Base-by-base conservation (phyloP, 2,113 vertebrate genomes). In the Paradisaea rubra region DNA sequence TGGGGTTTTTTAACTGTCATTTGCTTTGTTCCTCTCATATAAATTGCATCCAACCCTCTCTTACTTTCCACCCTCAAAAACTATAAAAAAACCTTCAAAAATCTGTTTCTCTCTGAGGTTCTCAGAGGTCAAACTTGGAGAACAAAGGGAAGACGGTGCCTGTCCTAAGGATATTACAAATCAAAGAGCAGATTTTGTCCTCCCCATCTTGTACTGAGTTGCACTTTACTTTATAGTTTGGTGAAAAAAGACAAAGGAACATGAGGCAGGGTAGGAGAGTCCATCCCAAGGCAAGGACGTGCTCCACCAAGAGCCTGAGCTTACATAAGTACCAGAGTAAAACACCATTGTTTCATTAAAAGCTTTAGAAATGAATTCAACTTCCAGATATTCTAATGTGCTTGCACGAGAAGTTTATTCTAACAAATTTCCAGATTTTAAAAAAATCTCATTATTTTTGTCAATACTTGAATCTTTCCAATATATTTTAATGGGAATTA, bases 261-360 rank as follows among this genome's bases (percentile, higher is more conserved):
- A 17, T 0, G 33, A 89, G 61, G 13, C 56, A 25, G 0, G 3
- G n/a, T 3, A 72, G 17, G 27, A 41, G 47, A 63, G 20, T 5
- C 27, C 35, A 30, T 42, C 82, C 76, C 74, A 50, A 65, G 63
- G 42, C 57, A 59, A 50, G 33, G 72, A 39, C 0, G 2, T 3
- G 6, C 39, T 15, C 6, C 56, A 35, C 14, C 28, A 23, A 28
- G 7, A 71, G 50, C 37, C 70, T 49, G 16, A 4, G 14, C 37
- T 76, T n/a, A 10, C 4, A 2, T 8, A 71, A 66, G 3, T 4
- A 45, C 28, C 65, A 23, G 53, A 70, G 13, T 18, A 68, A 59
- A 66, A n/a, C 12, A 24, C 5, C 1, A 12, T 30, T 52, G 13
- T 28, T 59, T 53, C 60, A 60, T 39, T 15, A 27, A 60, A 82